phyloP scores from a whole-genome alignment of 2,113 vertebrate species.

The Piprites chloris region DNA sequence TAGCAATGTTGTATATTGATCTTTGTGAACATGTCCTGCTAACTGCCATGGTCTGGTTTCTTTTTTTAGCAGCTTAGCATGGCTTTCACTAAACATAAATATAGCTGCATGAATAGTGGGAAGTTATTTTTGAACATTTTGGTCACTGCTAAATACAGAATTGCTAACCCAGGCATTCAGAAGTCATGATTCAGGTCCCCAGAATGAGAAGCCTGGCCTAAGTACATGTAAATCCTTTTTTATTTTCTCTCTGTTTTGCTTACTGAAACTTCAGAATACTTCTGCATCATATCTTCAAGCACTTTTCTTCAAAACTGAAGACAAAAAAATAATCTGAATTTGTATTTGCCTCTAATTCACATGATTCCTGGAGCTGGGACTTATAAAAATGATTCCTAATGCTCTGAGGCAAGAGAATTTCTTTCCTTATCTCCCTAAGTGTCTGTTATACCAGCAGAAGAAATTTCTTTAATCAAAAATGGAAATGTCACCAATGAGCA shows the following conservation, averaged over 20 bases:
- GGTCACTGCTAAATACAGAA: slow-evolving; percentile 51
- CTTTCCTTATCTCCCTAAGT: neutral
- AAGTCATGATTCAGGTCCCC: slow-evolving; percentile 27
- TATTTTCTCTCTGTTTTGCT: neutral
- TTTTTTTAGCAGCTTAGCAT: slow-evolving; percentile 26
- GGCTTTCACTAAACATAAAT: slow-evolving; percentile 48
- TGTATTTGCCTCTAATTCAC: neutral
- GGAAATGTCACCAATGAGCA: neutral
- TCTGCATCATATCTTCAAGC: neutral
- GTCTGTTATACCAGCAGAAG: neutral
- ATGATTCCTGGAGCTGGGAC: neutral
- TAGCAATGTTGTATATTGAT: neutral
- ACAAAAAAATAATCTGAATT: neutral
- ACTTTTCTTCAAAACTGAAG: neutral
- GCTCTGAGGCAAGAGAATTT: neutral
- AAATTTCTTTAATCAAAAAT: neutral
- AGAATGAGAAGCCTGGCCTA: neutral
- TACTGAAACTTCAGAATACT: neutral
- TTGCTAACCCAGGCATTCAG: slow-evolving; percentile 45
- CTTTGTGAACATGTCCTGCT: neutral
- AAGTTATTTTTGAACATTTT: slow-evolving; percentile 54
- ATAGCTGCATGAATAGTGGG: slow-evolving; percentile 23
- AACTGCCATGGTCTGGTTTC: slow-evolving; percentile 1
- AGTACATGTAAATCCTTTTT: neutral
- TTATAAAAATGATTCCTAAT: neutral